Base-by-base conservation (phyloP, 2,797 vertebrate species). In the Octomys mimax region DNA sequence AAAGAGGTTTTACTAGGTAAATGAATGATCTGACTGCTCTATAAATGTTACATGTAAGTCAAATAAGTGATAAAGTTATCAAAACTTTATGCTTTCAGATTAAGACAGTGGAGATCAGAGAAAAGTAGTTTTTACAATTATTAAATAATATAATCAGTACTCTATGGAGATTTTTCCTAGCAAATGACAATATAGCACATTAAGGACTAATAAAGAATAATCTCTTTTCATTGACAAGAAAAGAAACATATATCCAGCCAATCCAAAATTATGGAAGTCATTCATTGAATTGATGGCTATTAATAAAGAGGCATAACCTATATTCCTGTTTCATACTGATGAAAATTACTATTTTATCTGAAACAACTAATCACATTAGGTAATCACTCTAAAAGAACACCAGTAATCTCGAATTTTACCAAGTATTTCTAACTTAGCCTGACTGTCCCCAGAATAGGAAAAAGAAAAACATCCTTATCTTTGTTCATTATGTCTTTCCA, bases 61-160 rank as follows among this genome's bases (percentile, higher is more conserved):
- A 96, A 92, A 89, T 82, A 95, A 49, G 24, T 84, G 71, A 84
- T 59, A 52, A 92, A 85, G 92, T 14, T 68, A 73, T 26, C 85
- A 88, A 84, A 91, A 79, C 83, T 78, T 49, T 4, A 91, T 87
- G 73, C n/a, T 82, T 88, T 88, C 39, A 59, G 73, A 86, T 81
- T 91, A 89, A 26, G 22, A 57, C 6, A 79, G 46, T 73, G 80
- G 83, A 91, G 33, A 49, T 87, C 75, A 83, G 82, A 83, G 14
- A 39, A 92, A 71, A 33, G 24, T 36, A 71, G 46, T 92, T 87
- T 46, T 91, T 68, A 79, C 36, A 95, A 82, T 86, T 94, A 95
- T 91, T 96, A 79, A 95, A 94, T 89, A 59, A 81, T 14, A n/a
- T 57, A 91, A 91, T 88, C 62, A 85, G 86, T 81, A 71, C 84